Evolutionary conservation across 2,888 invertebrate genomes (phyloP), one percentile per base, ranked within the genome.

Genomic region (Theretra japonica): DNA sequence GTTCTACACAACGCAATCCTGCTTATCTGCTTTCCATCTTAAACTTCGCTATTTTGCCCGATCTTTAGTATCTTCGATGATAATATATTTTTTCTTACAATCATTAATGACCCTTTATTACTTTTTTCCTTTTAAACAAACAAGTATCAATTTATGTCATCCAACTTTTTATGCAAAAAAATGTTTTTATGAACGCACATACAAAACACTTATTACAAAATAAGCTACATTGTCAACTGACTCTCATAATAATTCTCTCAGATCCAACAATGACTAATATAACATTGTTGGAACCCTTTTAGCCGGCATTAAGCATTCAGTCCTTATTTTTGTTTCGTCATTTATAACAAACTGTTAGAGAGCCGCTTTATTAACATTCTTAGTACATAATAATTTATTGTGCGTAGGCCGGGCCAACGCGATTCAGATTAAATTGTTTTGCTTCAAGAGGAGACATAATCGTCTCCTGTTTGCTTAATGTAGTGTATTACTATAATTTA

Each of bases 361-460:
- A 83, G 88, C 86, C 83, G 89, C 87, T 89, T 88, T 90, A 92
- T 93, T 93, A 92, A 90, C 85, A 92, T 93, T 92, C 93, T 88
- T 84, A 80, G 86, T 88, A 88, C 90, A 83, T 88, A 86, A 87
- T 89, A 88, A 88, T 90, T 88, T 89, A 90, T 89, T 80, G 86
- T 82, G 77, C 82, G 81, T 81, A 81, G 80, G 78, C 76, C 83
- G 75, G 80, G 83, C 83, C 80, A 82, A 82, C 83, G 85, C 83
- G 84, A 82, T 84, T 85, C 83, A 84, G 85, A 90, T 88, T 89
- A 88, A 90, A 89, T 88, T 90, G 89, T 89, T 79, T 77, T 74
- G 77, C 57, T 70, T 73, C 30, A 70, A 73, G 58, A 21, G 65
- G 56, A 68, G 58, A 57, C 59, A 69, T 72, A 69, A 70, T 65